Conservation (phyloP, 2,113 vertebrate species). For the Solea solea region DNA sequence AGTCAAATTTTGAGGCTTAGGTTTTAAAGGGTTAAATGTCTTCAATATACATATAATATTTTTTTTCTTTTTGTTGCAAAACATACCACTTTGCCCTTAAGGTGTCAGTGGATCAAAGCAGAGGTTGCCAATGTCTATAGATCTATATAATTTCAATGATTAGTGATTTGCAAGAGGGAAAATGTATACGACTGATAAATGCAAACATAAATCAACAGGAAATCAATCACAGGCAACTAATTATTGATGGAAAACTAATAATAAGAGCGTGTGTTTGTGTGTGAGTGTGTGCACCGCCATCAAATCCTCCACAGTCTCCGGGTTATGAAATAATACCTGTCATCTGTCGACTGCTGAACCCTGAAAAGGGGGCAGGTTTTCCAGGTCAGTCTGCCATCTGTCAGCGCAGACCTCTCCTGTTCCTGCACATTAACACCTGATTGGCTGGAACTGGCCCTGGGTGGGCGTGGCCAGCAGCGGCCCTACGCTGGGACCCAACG, state of each 20-base stretch:
- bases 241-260: conserved; percentile 15
- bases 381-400: conserved; percentile 96
- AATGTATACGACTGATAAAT: too few relatives aligned
- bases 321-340: conserved; percentile 99
- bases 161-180: too few relatives aligned
- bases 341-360: conserved; percentile 93
- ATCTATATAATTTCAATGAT: too few relatives aligned
- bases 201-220: conserved; percentile 16
- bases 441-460: conserved; percentile 88
- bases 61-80: too few relatives aligned
- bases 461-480: conserved; percentile 84
- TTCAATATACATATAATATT: too few relatives aligned
- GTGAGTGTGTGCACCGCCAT: conserved; percentile 62
- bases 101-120: too few relatives aligned
- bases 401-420: conserved; percentile 89
- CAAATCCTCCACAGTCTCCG: conserved; percentile 89
- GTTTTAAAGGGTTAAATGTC: too few relatives aligned
- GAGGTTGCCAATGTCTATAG: too few relatives aligned
- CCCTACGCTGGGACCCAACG: conserved; percentile 77
- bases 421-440: conserved; percentile 92
- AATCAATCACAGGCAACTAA: conserved; percentile 2
- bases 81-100: too few relatives aligned
- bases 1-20: too few relatives aligned
- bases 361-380: conserved; percentile 92
- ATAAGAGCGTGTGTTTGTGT: conserved; percentile 5